These are phyloP conservation scores for Sialis lutaria DNA, from an alignment of 2,888 invertebrate species.

Conservation along the genomic window DNA sequence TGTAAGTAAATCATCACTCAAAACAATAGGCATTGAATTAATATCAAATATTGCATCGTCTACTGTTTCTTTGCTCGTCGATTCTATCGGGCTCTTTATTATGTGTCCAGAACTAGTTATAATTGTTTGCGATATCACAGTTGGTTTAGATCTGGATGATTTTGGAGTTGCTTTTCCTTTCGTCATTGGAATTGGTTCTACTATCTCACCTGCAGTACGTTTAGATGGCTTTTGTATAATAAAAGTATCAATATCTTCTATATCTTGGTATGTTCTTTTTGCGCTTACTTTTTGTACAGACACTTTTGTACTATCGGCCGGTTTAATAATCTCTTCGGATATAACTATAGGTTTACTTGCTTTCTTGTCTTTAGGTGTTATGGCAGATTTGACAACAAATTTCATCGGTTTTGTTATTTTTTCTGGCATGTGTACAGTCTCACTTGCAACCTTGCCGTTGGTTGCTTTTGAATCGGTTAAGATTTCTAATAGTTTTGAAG, in stretches of 20 bases:
- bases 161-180: slow-evolving; percentile 3
- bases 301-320: slow-evolving; percentile 13
- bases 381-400: slow-evolving; percentile 10
- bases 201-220: slow-evolving; percentile 6
- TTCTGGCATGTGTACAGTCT: background rate
- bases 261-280: slow-evolving; percentile 18
- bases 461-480: slow-evolving; percentile 31
- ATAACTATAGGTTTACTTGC: slow-evolving; percentile 20
- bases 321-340: slow-evolving; percentile 23
- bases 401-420: slow-evolving; percentile 10
- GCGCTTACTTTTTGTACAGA: slow-evolving; percentile 18
- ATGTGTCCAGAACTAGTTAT: slow-evolving; percentile 24
- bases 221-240: slow-evolving; percentile 20
- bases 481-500: slow-evolving; percentile 37
- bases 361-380: slow-evolving; percentile 6
- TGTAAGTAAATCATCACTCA: slow-evolving; percentile 50
- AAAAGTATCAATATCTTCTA: slow-evolving; percentile 24
- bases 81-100: slow-evolving; percentile 15
- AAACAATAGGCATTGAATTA: slow-evolving; percentile 58
- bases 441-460: slow-evolving; percentile 13
- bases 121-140: slow-evolving; percentile 25
- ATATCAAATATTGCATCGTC: slow-evolving; percentile 46
- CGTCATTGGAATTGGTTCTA: slow-evolving; percentile 4
- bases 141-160: slow-evolving; percentile 18
- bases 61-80: slow-evolving; percentile 10